These are phyloP conservation scores for Macrophya annulata DNA, from an alignment of 2,888 invertebrate species.

Conservation along the genomic window DNA sequence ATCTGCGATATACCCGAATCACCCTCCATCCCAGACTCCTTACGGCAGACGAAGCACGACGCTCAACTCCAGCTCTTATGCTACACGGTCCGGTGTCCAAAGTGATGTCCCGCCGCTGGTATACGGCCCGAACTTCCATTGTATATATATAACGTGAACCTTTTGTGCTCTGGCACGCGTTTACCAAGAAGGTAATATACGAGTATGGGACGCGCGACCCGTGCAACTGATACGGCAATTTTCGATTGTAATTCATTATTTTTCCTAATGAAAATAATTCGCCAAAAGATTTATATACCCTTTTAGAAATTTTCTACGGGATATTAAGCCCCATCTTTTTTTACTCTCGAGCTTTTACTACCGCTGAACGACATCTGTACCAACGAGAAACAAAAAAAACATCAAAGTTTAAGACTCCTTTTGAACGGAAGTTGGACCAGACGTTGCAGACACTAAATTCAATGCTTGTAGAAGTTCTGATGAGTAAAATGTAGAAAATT, in stretches of 20 bases:
- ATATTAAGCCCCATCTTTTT: not conserved
- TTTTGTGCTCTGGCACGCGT: slow-evolving; percentile 39
- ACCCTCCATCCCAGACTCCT: slow-evolving; percentile 52
- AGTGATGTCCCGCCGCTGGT: slow-evolving; percentile 28
- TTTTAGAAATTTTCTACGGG: not conserved
- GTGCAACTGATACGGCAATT: not conserved
- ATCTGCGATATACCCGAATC: slow-evolving; percentile 65
- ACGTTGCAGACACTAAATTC: not conserved
- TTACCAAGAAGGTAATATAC: slow-evolving; percentile 33
- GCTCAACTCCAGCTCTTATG: slow-evolving; percentile 35
- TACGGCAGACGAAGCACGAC: slow-evolving; percentile 26
- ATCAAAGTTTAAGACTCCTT: slow-evolving; percentile 9
- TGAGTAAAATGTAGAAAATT: not conserved
- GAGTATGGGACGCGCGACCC: not conserved
- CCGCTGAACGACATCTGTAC: not conserved
- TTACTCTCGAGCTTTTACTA: not conserved
- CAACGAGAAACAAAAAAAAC: not conserved
- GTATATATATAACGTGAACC: slow-evolving; percentile 1
- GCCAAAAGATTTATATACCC: too few species aligned
- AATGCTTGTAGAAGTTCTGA: not conserved
- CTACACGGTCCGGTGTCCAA: slow-evolving; percentile 45
- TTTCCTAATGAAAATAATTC: not conserved
- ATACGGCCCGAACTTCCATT: slow-evolving; percentile 30
- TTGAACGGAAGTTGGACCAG: not conserved
- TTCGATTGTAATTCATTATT: not conserved